phyloP scores from a whole-genome alignment of 2,113 vertebrate species.

The Channa maculata region DNA sequence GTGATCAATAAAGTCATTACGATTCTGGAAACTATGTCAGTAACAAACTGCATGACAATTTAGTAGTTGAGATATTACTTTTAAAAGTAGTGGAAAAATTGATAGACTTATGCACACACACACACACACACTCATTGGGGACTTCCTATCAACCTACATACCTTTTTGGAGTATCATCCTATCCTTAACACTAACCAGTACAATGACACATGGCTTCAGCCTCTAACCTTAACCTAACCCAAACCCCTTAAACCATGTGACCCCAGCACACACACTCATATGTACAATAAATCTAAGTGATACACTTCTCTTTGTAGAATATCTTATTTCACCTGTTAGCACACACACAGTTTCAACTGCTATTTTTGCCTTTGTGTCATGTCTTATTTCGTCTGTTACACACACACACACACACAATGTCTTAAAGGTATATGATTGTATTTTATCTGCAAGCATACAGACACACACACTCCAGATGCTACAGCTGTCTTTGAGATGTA shows the following conservation, averaged over 20 bases:
- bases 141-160: no score
- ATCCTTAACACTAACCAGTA: no score
- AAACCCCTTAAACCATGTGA: constrained; percentile 1
- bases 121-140: constrained; percentile 1
- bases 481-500: constrained; percentile 35
- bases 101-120: constrained; percentile 9
- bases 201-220: no score
- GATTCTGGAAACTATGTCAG: no score
- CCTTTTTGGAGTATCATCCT: no score
- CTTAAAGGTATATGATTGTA: constrained; percentile 39
- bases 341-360: constrained; percentile 29
- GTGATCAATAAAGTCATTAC: no score
- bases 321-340: constrained; percentile 66
- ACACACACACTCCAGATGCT: constrained; percentile 7
- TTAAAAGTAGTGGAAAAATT: no score
- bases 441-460: constrained; percentile 41
- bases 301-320: constrained; percentile 53
- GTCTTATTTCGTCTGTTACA: constrained; percentile 53
- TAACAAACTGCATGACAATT: no score
- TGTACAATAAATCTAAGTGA: constrained; percentile 55
- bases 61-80: no score
- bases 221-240: neutral
- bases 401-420: constrained; percentile 17
- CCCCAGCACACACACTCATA: neutral
- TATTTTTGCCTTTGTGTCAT: constrained; percentile 48